Base-by-base conservation (phyloP, 2,888 invertebrate genomes). In the Poecilobothrus nobilitatus region DNA sequence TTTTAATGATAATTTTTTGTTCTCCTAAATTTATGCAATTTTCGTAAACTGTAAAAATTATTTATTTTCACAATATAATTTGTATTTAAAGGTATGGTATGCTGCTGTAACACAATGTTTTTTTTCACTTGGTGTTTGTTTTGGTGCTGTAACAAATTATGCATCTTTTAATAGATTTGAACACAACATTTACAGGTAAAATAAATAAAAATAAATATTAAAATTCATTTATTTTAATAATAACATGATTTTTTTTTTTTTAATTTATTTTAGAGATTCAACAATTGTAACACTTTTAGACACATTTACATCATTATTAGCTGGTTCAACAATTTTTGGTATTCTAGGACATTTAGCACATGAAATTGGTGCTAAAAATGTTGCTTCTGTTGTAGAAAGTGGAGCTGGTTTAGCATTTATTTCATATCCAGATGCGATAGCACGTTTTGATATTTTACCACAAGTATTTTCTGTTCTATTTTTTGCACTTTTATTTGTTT, bases 31-130 rank as follows among this genome's bases (percentile, higher is more conserved):
- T 15, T 33, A 69, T 66, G 12, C 33, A 27, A 22, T 41, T 53
- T 62, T 27, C 5, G 5, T 5, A 27, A 27, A 27, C 27, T 4
- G 2, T 27, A 27, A 27, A 27, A 27, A 4, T 27, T 27, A 27
- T 27, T 27, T 27, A 5, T 27, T 27, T 27, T 27, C 27, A 27
- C 27, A 27, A 4, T 27, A 27, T 27, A n/a, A n/a, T 27, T 27
- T 27, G 2, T 37, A 37, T 34, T 53, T 62, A 10, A 69, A 84
- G 84, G 86, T 87, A 1, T 88, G 88, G 88, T 87, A 86, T 74
- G 86, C 86, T 0, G 88, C 88, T 0, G 86, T 88, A 0, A 85
- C 86, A 0, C 88, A 88, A 72, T 86, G 86, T 27, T 88, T 88
- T 76, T 88, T 87, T 76, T 87, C 87, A 0, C 77, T 88, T 0